Conservation (phyloP, 2,888 invertebrate species). For the Deilephila elpenor region DNA sequence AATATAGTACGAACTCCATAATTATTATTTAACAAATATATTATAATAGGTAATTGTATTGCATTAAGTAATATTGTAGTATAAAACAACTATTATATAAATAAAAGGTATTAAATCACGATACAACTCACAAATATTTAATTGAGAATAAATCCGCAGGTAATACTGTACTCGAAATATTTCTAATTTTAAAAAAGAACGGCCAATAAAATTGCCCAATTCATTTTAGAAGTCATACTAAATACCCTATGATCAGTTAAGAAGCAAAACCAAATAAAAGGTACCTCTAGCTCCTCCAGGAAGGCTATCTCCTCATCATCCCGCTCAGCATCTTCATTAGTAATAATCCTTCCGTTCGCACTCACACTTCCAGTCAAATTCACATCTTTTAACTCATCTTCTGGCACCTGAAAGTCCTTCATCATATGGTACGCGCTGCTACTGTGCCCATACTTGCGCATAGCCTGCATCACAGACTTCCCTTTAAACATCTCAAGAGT, state of each 20-base stretch:
- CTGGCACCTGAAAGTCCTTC: slow-evolving; percentile 83
- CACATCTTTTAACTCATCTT: slow-evolving; percentile 75
- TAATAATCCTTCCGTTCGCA: slow-evolving; percentile 71
- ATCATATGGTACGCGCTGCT: slow-evolving; percentile 87
- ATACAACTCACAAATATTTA: no score
- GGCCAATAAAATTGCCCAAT: no score
- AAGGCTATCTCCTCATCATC: slow-evolving; percentile 66
- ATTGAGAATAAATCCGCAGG: no score
- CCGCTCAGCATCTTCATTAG: slow-evolving; percentile 60
- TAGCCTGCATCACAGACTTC: slow-evolving; percentile 80
- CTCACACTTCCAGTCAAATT: slow-evolving; percentile 72
- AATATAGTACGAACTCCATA: no score
- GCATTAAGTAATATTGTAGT: no score
- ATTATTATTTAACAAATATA: no score
- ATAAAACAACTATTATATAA: no score
- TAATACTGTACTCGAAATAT: no score
- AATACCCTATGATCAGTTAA: neutral
- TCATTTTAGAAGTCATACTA: no score
- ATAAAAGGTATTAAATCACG: no score
- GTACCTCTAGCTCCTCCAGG: slow-evolving; percentile 76
- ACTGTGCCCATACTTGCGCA: slow-evolving; percentile 86
- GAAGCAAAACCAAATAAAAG: slow-evolving; percentile 13
- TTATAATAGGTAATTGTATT: no score
- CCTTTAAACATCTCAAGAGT: slow-evolving; percentile 85
- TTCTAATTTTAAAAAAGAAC: no score